Base-by-base conservation (phyloP, 1,140 invertebrate species). In the Oryzaephilus surinamensis region DNA sequence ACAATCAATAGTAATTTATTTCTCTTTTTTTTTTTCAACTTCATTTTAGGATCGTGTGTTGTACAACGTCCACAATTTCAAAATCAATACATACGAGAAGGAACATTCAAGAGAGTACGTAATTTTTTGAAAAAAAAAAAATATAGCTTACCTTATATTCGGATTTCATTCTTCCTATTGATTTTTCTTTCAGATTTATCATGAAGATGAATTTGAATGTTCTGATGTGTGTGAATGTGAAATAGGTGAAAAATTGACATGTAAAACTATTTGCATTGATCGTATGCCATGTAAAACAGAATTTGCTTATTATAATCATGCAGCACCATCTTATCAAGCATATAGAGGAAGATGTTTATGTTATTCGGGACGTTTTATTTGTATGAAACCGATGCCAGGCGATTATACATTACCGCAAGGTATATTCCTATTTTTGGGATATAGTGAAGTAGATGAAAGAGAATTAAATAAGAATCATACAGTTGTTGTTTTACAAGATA, bases 351-450 rank as follows among this genome's bases (percentile, higher is more conserved):
- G 84, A 32, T 92, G 88, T 62, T 74, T 91, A 41, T 92, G 88
- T 64, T 91, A 91, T 63, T 88, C 84, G 19, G 86, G 86, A 17
- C 74, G 77, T 42, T 91, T 92, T 64, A 88, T 91, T 62, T 91
- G 86, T 64, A 89, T 88, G 79, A 76, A 85, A 52, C 87, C 88
- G 37, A 75, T 77, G 43, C 79, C 80, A 47, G 81, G 80, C 54
- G 74, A 81, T 51, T 87, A 86, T 64, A 78, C 71, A 44, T 69
- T 86, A 41, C 75, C 79, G 7, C 75, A 80, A 60, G 87, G 88
- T 12, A 77, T 90, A 24, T 91, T 86, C 64, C 69, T 92, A 46
- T 80, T 90, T 60, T 72, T 91, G 28, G 88, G 88, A 19, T 91
- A 88, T 62, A 90, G 85, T 52, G 77, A 85, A 43, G 77, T 79